Conservation (phyloP, 2,888 invertebrate genomes). For the Nyleta sp. region DNA sequence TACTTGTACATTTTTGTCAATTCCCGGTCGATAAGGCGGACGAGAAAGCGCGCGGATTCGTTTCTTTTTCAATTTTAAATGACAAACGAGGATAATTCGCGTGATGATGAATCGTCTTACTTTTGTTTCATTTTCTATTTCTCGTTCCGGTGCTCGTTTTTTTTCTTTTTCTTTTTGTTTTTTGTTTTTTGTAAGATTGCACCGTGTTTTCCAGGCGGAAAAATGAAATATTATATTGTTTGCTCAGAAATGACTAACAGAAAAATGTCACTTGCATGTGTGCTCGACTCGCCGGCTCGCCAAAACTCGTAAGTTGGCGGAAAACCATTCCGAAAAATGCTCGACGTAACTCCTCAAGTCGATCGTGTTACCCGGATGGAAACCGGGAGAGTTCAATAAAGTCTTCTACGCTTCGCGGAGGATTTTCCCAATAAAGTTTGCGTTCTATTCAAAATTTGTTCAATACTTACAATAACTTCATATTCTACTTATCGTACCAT, state of each 20-base stretch:
- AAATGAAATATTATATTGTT: constrained; percentile 66
- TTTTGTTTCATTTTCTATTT: constrained; percentile 52
- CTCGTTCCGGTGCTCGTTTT: constrained; percentile 9
- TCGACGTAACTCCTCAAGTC: constrained; percentile 62
- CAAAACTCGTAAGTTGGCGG: constrained; percentile 64
- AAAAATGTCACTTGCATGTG: constrained; percentile 65
- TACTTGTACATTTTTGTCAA: constrained; percentile 54
- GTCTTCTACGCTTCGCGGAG: constrained; percentile 56
- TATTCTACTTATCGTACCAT: constrained; percentile 46
- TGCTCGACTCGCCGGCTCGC: constrained; percentile 50
- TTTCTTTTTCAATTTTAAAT: constrained; percentile 60
- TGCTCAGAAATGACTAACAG: constrained; percentile 63
- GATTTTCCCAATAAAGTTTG: constrained; percentile 63
- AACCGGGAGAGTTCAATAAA: constrained; percentile 64
- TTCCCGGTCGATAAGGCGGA: constrained; percentile 32
- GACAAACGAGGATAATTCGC: constrained; percentile 63
- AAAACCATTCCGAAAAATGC: constrained; percentile 64
- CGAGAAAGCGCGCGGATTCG: constrained; percentile 27
- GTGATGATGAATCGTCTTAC: constrained; percentile 51
- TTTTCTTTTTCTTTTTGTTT: constrained; percentile 28
- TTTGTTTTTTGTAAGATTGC: constrained; percentile 51
- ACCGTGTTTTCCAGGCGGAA: constrained; percentile 57
- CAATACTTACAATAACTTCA: constrained; percentile 61
- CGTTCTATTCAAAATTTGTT: constrained; percentile 57
- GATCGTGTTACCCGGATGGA: constrained; percentile 61